These are phyloP conservation scores for Tonatia bakeri DNA, from an alignment of 2,113 vertebrate genomes.

Conservation along the genomic window DNA sequence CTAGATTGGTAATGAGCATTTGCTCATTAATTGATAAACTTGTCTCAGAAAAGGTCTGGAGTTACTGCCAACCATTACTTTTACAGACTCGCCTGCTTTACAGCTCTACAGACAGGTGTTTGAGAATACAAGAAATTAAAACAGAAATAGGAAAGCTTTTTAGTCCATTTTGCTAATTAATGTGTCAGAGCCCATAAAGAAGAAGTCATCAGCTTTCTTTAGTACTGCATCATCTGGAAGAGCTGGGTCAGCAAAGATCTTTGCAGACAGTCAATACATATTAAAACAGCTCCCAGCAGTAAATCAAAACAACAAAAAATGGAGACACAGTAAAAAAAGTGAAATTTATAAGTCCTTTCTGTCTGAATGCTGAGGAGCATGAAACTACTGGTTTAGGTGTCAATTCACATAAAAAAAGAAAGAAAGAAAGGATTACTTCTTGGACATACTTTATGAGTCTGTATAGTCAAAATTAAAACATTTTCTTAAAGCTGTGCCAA, in stretches of 20 bases:
- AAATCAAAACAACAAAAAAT: slow-evolving; percentile 81
- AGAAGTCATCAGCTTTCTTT: slow-evolving; percentile 86
- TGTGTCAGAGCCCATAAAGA: slow-evolving; percentile 95
- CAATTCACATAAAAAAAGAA: not conserved
- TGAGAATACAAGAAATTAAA: slow-evolving; percentile 90
- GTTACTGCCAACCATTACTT: slow-evolving; percentile 62
- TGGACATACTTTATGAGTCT: not conserved
- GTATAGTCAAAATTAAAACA: slow-evolving; percentile 5
- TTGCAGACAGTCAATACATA: slow-evolving; percentile 90
- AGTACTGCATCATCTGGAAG: slow-evolving; percentile 84
- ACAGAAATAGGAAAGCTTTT: slow-evolving; percentile 87
- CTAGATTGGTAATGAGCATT: not conserved
- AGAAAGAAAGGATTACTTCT: not conserved
- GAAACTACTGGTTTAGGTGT: slow-evolving; percentile 8
- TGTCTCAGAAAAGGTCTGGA: slow-evolving; percentile 51
- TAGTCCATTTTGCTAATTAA: slow-evolving; percentile 97
- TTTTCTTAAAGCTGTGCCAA: not conserved
- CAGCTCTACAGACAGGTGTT: slow-evolving; percentile 78
- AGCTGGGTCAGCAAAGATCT: slow-evolving; percentile 87
- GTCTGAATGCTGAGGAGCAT: slow-evolving; percentile 9
- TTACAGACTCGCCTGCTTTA: slow-evolving; percentile 65
- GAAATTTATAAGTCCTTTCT: slow-evolving; percentile 70
- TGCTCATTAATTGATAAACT: slow-evolving; percentile 64
- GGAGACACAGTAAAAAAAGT: slow-evolving; percentile 49
- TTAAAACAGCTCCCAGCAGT: slow-evolving; percentile 82